phyloP scores from a whole-genome alignment of 2,797 vertebrate species.

The Ambastaia sidthimunki region DNA sequence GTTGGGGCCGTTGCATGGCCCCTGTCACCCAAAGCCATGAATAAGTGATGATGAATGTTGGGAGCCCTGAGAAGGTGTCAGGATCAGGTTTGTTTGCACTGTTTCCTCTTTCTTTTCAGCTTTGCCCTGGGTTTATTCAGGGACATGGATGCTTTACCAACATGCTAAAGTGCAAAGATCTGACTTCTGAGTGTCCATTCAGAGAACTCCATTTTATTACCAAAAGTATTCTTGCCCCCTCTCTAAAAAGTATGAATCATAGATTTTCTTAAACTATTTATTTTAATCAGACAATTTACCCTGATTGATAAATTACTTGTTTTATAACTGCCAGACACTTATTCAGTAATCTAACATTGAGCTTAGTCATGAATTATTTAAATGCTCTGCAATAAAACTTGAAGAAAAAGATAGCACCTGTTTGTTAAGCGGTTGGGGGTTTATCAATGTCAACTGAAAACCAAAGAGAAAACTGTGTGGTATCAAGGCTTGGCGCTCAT shows the following conservation, averaged over 20 bases:
- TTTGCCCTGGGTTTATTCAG: slow-evolving; percentile 67
- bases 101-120: slow-evolving; percentile 69
- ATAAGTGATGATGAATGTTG: slow-evolving; percentile 85
- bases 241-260: background rate
- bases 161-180: background rate
- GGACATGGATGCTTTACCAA: slow-evolving; percentile 64
- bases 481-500: slow-evolving; percentile 56
- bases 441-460: slow-evolving; percentile 62
- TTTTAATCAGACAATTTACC: background rate
- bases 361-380: slow-evolving; percentile 68
- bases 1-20: slow-evolving; percentile 65
- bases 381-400: slow-evolving; percentile 63
- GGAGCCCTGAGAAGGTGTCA: slow-evolving; percentile 80
- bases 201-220: background rate
- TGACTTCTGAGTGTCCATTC: slow-evolving; percentile 13
- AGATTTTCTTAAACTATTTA: background rate
- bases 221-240: background rate
- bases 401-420: slow-evolving; percentile 66
- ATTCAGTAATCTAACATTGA: slow-evolving; percentile 54
- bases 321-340: slow-evolving; percentile 11
- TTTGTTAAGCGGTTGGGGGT: slow-evolving; percentile 32
- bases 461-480: slow-evolving; percentile 51
- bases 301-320: background rate
- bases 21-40: slow-evolving; percentile 79
- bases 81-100: slow-evolving; percentile 82